A percentile compares a stretch with the other conserved stretches of the same genome.
phyloP scores from a whole-genome alignment of 2,113 vertebrate genomes.

The Rhinoderma darwinii region DNA sequence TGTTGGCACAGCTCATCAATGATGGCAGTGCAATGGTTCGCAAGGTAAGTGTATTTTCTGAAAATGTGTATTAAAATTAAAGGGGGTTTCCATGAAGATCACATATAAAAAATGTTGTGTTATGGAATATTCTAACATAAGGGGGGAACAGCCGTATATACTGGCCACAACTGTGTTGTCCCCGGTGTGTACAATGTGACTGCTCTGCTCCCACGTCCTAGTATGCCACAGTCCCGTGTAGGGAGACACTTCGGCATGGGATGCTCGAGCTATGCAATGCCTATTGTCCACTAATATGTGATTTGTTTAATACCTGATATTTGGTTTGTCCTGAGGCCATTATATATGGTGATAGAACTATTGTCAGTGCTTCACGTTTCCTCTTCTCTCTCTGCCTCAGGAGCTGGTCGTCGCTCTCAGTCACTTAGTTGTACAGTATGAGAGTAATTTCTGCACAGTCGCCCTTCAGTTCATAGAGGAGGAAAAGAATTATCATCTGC shows the following conservation, averaged over 20 bases:
- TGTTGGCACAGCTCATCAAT: constrained; percentile 95
- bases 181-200: too few relatives aligned
- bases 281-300: too few relatives aligned
- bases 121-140: too few relatives aligned
- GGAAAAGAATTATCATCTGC: constrained; percentile 92
- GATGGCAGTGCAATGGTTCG: constrained; percentile 95
- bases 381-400: constrained; percentile 65
- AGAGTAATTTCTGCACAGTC: constrained; percentile 98
- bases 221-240: too few relatives aligned
- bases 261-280: too few relatives aligned
- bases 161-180: too few relatives aligned
- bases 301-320: too few relatives aligned
- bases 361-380: background rate
- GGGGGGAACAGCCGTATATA: too few relatives aligned
- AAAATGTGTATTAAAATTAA: background rate
- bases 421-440: constrained; percentile 96
- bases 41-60: constrained; percentile 76
- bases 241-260: too few relatives aligned
- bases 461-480: constrained; percentile 98
- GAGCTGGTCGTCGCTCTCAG: constrained; percentile 97
- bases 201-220: too few relatives aligned
- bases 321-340: background rate
- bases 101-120: too few relatives aligned
- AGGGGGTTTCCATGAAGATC: background rate
- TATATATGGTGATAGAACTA: background rate